phyloP scores from a whole-genome alignment of 2,888 invertebrate species.

The Endomychus coccineus region DNA sequence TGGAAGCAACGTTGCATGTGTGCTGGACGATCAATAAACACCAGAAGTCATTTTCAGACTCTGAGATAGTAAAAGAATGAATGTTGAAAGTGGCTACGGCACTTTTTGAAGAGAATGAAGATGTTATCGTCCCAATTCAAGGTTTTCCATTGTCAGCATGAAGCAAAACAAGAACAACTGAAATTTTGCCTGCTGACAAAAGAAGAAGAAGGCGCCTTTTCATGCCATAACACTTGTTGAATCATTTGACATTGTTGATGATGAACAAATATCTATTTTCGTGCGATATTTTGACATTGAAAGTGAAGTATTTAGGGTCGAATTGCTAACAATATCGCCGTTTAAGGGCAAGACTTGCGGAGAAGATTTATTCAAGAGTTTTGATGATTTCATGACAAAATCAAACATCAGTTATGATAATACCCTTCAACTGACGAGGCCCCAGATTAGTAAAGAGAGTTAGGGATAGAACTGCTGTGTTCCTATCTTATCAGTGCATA shows the following conservation, averaged over 20 bases:
- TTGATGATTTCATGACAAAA: conserved; percentile 17
- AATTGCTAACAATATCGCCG: conserved; percentile 24
- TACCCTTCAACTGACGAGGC: conserved; percentile 20
- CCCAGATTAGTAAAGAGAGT: conserved; percentile 23
- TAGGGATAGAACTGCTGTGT: conserved; percentile 17
- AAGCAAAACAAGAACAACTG: conserved; percentile 24
- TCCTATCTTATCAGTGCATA: conserved; percentile 19
- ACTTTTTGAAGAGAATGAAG: no score
- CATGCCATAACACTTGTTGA: conserved; percentile 29
- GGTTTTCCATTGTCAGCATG: conserved; percentile 23
- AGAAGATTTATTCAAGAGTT: conserved; percentile 16
- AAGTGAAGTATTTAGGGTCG: conserved; percentile 21
- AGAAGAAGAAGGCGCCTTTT: conserved; percentile 19
- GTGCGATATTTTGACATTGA: conserved; percentile 25
- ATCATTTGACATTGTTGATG: conserved; percentile 28
- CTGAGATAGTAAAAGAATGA: conserved; percentile 23
- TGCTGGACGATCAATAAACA: conserved; percentile 23
- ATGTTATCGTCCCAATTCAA: conserved; percentile 19
- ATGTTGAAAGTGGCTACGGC: conserved; percentile 18
- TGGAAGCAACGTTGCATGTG: conserved; percentile 14
- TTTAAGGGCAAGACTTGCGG: conserved; percentile 16
- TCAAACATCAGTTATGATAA: conserved; percentile 17
- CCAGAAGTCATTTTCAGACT: conserved; percentile 26
- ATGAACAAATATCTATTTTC: no score
- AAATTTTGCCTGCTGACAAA: conserved; percentile 27